Conservation (phyloP, 2,888 invertebrate species). For the Euclidia mi region DNA sequence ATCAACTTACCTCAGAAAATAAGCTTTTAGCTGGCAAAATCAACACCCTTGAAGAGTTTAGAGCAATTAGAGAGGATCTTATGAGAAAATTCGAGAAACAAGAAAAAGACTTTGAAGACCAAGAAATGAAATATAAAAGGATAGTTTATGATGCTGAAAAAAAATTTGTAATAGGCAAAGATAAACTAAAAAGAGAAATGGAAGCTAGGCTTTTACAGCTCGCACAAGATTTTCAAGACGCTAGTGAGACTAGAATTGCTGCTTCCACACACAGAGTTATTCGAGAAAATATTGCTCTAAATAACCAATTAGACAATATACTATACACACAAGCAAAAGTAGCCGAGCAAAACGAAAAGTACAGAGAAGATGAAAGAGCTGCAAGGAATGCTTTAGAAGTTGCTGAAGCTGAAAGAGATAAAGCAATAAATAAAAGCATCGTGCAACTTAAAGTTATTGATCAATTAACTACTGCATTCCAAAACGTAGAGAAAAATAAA, state of each 20-base stretch:
- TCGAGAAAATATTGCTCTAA: slow-evolving; percentile 95
- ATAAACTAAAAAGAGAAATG: slow-evolving; percentile 96
- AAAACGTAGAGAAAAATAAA: slow-evolving; percentile 85
- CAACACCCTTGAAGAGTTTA: slow-evolving; percentile 97
- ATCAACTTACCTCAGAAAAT: slow-evolving; percentile 96
- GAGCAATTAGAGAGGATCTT: slow-evolving; percentile 95
- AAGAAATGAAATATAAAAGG: slow-evolving; percentile 94
- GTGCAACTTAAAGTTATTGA: slow-evolving; percentile 92
- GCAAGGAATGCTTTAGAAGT: slow-evolving; percentile 89
- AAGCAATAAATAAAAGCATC: slow-evolving; percentile 90
- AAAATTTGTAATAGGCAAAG: slow-evolving; percentile 94
- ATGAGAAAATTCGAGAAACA: slow-evolving; percentile 95
- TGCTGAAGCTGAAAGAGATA: slow-evolving; percentile 91
- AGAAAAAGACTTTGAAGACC: slow-evolving; percentile 93
- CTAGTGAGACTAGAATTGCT: slow-evolving; percentile 96
- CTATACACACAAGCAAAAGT: slow-evolving; percentile 91
- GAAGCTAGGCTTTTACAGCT: slow-evolving; percentile 94
- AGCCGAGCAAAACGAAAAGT: slow-evolving; percentile 90
- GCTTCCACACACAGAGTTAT: slow-evolving; percentile 97
- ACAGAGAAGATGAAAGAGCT: slow-evolving; percentile 89
- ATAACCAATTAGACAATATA: slow-evolving; percentile 93
- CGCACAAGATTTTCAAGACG: slow-evolving; percentile 95
- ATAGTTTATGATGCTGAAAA: slow-evolving; percentile 94
- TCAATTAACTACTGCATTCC: slow-evolving; percentile 90
- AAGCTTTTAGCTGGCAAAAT: slow-evolving; percentile 96